Evolutionary conservation across 2,113 vertebrate species (phyloP).

Genomic region (Calidris pygmaea): DNA sequence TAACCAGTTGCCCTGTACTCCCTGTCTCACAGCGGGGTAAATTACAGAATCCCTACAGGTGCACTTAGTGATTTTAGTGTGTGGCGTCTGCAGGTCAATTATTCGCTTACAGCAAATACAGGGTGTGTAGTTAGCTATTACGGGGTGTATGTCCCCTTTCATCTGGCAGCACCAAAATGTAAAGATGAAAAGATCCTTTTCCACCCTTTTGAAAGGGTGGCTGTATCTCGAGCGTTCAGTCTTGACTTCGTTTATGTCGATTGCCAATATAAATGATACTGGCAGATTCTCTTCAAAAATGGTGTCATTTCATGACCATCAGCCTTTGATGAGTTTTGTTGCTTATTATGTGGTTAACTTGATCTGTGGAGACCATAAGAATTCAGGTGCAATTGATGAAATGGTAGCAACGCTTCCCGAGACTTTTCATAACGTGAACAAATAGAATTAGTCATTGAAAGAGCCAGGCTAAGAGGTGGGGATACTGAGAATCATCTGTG

Average conservation of each 20-base stretch:
- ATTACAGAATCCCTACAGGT: not conserved
- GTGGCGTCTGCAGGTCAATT: not conserved
- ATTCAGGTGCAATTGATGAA: not conserved
- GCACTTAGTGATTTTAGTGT: not conserved
- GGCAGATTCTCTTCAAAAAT: not conserved
- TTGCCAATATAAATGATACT: not conserved
- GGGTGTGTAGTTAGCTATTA: not conserved
- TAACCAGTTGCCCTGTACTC: not conserved
- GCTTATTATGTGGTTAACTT: not conserved
- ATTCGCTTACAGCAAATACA: not conserved
- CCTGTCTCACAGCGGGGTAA: not conserved
- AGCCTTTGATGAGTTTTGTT: not conserved
- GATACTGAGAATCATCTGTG: not conserved
- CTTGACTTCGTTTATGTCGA: not conserved
- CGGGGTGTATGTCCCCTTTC: not conserved
- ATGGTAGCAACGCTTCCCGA: not conserved
- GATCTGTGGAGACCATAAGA: not conserved
- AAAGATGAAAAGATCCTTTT: not conserved
- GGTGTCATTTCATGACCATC: not conserved
- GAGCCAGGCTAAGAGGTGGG: not conserved
- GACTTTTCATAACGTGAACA: not conserved
- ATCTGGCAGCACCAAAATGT: not conserved
- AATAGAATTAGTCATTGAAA: not conserved
- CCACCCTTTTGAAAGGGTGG: not conserved
- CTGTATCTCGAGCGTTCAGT: not conserved